phyloP scores from a whole-genome alignment of 1,140 invertebrate genomes.

The Rhyzopertha dominica region DNA sequence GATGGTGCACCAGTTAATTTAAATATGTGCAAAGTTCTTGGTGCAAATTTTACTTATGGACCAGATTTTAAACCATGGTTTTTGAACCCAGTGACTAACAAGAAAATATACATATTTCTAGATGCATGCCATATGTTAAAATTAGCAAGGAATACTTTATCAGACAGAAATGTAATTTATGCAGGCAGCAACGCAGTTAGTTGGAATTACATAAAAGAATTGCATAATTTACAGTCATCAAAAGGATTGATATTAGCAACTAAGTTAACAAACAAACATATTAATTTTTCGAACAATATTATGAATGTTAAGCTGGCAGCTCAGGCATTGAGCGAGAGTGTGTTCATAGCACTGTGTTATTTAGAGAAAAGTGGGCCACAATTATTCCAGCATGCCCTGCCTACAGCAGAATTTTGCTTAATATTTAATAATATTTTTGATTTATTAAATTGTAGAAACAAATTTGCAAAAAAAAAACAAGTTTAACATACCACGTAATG shows the following conservation, averaged over 20 bases:
- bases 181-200: conserved; percentile 13
- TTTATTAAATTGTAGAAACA: conserved; percentile 25
- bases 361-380: conserved; percentile 9
- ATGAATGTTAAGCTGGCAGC: conserved; percentile 23
- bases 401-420: conserved; percentile 20
- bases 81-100: conserved; percentile 18
- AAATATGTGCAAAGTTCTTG: conserved; percentile 23
- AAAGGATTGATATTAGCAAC: conserved; percentile 21
- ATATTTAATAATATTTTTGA: conserved; percentile 28
- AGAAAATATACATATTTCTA: conserved; percentile 23
- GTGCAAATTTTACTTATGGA: conserved; percentile 23
- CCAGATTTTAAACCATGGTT: conserved; percentile 26
- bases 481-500: conserved; percentile 2
- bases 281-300: conserved; percentile 21
- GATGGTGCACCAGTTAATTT: conserved; percentile 36
- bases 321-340: conserved; percentile 22
- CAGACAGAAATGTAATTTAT: conserved; percentile 14
- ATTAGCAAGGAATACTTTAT: conserved; percentile 27
- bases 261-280: conserved; percentile 26
- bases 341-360: conserved; percentile 19
- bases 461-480: conserved; percentile 18
- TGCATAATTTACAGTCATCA: conserved; percentile 19
- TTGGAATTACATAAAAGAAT: conserved; percentile 21
- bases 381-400: conserved; percentile 17
- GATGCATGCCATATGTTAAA: conserved; percentile 32